Percentiles rank a stretch among this genome's conserved stretches.
phyloP scores from a whole-genome alignment of 2,797 vertebrate species.

The Myiotriccus ornatus region DNA sequence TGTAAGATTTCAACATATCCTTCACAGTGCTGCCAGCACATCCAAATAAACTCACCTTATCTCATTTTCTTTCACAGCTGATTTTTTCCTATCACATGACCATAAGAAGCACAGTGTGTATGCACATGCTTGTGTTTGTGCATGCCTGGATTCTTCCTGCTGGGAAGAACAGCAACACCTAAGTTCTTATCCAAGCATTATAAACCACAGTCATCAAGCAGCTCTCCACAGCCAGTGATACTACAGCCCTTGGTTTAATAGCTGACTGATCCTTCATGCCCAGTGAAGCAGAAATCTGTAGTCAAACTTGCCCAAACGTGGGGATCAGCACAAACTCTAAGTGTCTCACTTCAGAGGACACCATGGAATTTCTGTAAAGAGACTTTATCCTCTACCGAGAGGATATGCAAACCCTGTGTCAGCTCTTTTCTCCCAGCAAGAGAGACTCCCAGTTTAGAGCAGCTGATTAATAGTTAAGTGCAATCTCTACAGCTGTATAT shows the following conservation, averaged over 20 bases:
- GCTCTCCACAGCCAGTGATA: not conserved
- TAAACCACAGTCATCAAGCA: not conserved
- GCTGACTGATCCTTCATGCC: not conserved
- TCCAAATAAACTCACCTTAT: not conserved
- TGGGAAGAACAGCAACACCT: not conserved
- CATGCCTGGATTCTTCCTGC: not conserved
- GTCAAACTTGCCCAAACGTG: not conserved
- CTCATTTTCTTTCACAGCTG: not conserved
- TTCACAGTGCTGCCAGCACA: not conserved
- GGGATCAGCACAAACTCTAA: not conserved
- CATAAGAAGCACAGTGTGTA: not conserved
- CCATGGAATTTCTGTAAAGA: not conserved
- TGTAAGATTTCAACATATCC: not conserved
- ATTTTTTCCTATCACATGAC: not conserved
- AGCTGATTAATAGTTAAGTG: not conserved
- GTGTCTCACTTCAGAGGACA: not conserved
- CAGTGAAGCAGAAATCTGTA: constrained; percentile 17
- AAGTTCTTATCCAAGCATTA: not conserved
- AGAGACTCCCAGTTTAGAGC: not conserved
- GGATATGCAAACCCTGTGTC: not conserved
- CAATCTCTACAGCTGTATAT: not conserved
- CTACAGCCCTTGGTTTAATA: not conserved
- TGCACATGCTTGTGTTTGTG: not conserved
- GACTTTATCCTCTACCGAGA: not conserved
- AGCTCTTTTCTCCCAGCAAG: not conserved